Evolutionary conservation across 2,113 vertebrate genomes (phyloP).

Genomic region (Cinclus mexicanus): DNA sequence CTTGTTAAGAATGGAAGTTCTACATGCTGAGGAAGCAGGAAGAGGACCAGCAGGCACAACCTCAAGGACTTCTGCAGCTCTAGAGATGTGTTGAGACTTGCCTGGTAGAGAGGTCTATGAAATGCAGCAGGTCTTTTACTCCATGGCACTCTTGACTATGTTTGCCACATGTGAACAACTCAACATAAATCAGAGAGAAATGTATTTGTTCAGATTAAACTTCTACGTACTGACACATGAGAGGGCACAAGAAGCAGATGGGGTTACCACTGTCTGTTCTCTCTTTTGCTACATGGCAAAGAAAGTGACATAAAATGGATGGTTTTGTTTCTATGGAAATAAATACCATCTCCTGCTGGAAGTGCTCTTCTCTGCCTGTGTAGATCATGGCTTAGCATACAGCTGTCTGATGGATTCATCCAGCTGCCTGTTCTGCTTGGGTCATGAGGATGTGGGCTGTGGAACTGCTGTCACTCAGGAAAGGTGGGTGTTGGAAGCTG

Average conservation of each 20-base stretch:
- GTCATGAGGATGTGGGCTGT: fast-evolving
- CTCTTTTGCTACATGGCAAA: neutral
- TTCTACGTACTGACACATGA: neutral
- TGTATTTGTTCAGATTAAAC: neutral
- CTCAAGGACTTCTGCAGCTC: neutral
- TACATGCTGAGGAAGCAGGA: fast-evolving
- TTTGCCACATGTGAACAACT: neutral
- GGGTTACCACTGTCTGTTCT: neutral
- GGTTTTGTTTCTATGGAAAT: neutral
- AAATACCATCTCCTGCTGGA: neutral
- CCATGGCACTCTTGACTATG: neutral
- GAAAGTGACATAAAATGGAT: neutral
- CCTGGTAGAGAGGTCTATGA: neutral
- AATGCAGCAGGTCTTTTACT: neutral
- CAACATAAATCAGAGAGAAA: neutral
- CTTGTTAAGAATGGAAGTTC: neutral
- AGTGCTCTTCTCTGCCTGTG: neutral
- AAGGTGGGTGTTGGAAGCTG: neutral
- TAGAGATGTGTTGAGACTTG: neutral
- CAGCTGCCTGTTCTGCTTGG: neutral
- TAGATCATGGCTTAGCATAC: neutral
- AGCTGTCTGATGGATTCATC: neutral
- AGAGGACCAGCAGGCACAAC: neutral
- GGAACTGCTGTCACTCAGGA: neutral
- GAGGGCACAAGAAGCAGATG: neutral